A percentile compares a stretch with the other conserved stretches of the same genome.
These are phyloP conservation scores for Volucella bombylans DNA, from an alignment of 2,888 invertebrate species.

Conservation along the genomic window DNA sequence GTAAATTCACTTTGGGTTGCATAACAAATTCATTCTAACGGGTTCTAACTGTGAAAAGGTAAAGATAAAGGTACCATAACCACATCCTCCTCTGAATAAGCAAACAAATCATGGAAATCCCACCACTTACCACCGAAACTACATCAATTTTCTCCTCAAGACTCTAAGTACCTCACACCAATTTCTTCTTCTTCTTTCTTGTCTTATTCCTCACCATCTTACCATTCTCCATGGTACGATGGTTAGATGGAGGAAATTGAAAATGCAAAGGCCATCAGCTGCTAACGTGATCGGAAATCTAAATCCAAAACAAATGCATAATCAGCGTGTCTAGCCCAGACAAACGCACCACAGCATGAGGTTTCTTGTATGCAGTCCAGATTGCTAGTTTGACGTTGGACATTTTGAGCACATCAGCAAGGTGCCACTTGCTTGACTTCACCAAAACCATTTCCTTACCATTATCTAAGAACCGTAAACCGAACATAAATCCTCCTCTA, in stretches of 20 bases:
- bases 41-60: too few relatives aligned
- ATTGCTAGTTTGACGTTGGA: constrained; percentile 33
- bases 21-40: too few relatives aligned
- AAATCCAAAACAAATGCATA: constrained; percentile 58
- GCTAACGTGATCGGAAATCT: constrained; percentile 57
- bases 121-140: neutral
- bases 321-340: constrained; percentile 14
- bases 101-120: neutral
- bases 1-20: too few relatives aligned
- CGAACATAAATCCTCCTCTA: constrained; percentile 42
- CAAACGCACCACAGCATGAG: constrained; percentile 34
- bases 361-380: constrained; percentile 24
- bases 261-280: constrained; percentile 45
- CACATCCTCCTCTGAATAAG: neutral
- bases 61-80: too few relatives aligned
- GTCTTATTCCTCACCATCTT: too few relatives aligned
- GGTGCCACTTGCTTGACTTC: constrained; percentile 55
- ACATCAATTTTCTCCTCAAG: neutral
- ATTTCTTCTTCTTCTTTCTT: constrained; percentile 4
- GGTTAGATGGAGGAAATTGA: neutral
- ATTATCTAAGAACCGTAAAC: constrained; percentile 53
- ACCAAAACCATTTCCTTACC: constrained; percentile 33
- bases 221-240: too few relatives aligned
- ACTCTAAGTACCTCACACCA: constrained; percentile 3
- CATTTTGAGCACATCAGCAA: constrained; percentile 60